Evolutionary conservation across 2,113 vertebrate genomes (phyloP).

Genomic region (Phrynocephalus versicolor): DNA sequence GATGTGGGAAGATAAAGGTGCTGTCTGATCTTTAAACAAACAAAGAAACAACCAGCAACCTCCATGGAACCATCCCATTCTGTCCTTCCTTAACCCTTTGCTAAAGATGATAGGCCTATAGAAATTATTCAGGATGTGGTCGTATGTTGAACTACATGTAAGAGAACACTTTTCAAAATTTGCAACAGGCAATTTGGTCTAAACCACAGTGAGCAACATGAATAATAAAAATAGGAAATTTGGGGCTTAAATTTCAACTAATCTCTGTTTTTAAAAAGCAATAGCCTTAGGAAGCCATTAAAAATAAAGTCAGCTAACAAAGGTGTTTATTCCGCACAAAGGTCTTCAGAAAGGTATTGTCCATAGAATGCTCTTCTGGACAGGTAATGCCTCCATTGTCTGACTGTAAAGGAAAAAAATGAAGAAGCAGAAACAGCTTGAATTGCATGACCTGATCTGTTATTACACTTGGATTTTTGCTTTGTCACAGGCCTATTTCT

Average conservation of each 20-base stretch:
- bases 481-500: neutral
- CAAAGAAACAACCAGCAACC: neutral
- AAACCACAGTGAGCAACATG: constrained; percentile 57
- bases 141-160: constrained; percentile 11
- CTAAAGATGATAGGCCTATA: constrained; percentile 19
- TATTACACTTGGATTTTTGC: neutral
- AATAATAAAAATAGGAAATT: constrained; percentile 66
- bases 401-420: constrained; percentile 11
- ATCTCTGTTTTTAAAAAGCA: constrained; percentile 57
- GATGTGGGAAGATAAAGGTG: neutral
- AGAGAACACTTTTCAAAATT: constrained; percentile 52
- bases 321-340: constrained; percentile 50
- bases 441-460: neutral
- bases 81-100: neutral
- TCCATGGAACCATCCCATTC: no score
- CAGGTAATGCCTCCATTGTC: neutral
- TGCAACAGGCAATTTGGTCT: constrained; percentile 54
- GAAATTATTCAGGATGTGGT: constrained; percentile 9
- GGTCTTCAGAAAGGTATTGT: constrained; percentile 27
- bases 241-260: constrained; percentile 50
- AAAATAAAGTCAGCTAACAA: constrained; percentile 53
- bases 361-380: neutral
- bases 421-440: neutral
- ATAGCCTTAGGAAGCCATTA: constrained; percentile 60
- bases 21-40: neutral